Percentiles rank a stretch among this genome's conserved stretches.
These are phyloP conservation scores for Ceyx margarethae DNA, from an alignment of 2,113 vertebrate species.

Conservation along the genomic window DNA sequence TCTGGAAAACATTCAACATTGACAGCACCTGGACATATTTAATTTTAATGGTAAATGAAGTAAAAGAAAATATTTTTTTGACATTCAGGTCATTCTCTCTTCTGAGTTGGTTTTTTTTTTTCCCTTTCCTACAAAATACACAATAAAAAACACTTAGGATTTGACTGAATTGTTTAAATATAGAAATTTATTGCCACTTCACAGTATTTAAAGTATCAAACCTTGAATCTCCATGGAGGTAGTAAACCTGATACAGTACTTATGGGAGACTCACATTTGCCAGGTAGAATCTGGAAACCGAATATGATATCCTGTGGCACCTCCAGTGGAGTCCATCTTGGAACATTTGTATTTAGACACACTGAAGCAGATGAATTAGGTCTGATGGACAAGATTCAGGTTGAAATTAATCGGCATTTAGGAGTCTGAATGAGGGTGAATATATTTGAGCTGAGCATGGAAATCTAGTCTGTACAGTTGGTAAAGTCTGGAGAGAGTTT, in stretches of 20 bases:
- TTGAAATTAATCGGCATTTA: background rate
- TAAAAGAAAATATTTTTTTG: background rate
- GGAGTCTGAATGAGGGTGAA: background rate
- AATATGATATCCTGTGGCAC: background rate
- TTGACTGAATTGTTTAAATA: background rate
- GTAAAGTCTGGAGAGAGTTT: background rate
- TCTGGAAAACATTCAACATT: background rate
- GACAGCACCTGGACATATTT: background rate
- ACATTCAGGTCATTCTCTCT: background rate
- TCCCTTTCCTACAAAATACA: background rate
- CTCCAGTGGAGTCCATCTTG: background rate
- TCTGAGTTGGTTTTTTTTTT: rapidly evolving
- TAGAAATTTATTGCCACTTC: background rate
- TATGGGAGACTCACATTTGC: background rate
- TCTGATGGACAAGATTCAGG: background rate
- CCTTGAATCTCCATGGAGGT: background rate
- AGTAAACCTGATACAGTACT: background rate
- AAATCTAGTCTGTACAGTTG: background rate
- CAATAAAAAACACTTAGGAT: background rate
- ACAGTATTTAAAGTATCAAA: background rate
- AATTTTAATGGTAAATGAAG: background rate
- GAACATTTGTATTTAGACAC: background rate
- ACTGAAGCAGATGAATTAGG: background rate
- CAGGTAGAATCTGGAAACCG: background rate
- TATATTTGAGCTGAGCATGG: background rate